A percentile compares a stretch with the other conserved stretches of the same genome.
Evolutionary conservation across 2,888 invertebrate species (phyloP).

Genomic region (Ceramica pisi): DNA sequence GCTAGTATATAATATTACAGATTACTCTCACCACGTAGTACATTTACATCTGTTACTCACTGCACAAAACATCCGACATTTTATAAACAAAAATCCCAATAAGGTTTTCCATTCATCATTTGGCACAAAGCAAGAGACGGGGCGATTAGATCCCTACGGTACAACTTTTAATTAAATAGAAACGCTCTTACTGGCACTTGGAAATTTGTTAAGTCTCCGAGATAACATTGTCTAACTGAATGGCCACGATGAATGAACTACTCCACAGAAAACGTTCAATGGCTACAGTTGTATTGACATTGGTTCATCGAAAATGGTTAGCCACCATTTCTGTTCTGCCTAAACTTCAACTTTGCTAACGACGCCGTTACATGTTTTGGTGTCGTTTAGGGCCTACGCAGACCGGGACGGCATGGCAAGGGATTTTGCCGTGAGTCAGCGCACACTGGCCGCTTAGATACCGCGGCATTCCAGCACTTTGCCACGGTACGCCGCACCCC

Average conservation of each 20-base stretch:
- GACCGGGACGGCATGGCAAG: no score
- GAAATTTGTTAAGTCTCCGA: slow-evolving; percentile 77
- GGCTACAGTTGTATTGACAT: slow-evolving; percentile 33
- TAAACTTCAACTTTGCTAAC: no score
- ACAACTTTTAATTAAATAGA: slow-evolving; percentile 85
- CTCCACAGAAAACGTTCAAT: slow-evolving; percentile 44
- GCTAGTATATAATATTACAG: no score
- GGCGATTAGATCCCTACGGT: slow-evolving; percentile 71
- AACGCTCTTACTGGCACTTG: slow-evolving; percentile 75
- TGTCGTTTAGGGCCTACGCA: no score
- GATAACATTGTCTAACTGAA: slow-evolving; percentile 76
- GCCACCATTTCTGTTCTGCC: no score
- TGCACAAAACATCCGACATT: slow-evolving; percentile 39
- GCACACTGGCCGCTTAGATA: no score
- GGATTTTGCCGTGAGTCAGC: no score
- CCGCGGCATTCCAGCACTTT: no score
- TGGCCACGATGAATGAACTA: slow-evolving; percentile 61
- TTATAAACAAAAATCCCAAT: slow-evolving; percentile 49
- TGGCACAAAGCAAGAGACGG: slow-evolving; percentile 69
- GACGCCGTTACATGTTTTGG: no score
- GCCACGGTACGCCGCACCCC: no score
- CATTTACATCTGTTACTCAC: slow-evolving; percentile 11
- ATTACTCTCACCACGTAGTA: not conserved
- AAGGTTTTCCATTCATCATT: slow-evolving; percentile 71
- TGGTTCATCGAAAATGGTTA: slow-evolving; percentile 24